These are phyloP conservation scores for Etheostoma cragini DNA, from an alignment of 2,113 vertebrate species.

Conservation along the genomic window DNA sequence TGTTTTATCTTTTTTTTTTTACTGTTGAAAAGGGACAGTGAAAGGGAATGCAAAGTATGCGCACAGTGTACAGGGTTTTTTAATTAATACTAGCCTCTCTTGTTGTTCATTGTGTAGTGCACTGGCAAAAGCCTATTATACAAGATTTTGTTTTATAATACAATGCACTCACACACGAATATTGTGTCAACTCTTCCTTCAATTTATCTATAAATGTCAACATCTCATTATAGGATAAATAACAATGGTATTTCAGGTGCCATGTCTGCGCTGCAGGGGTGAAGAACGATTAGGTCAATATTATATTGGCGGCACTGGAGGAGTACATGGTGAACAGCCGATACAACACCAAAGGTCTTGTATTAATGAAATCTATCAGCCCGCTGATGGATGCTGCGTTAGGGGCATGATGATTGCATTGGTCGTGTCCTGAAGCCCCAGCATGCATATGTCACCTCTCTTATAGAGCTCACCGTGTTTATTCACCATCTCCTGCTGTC, in stretches of 20 bases:
- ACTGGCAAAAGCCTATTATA: not conserved
- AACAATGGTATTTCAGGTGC: constrained; percentile 62
- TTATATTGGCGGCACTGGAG: constrained; percentile 57
- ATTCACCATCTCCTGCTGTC: constrained; percentile 70
- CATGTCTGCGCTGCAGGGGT: constrained; percentile 46
- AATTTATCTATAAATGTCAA: constrained; percentile 76
- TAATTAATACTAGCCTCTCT: constrained; percentile 19
- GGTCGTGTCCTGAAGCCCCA: constrained; percentile 54
- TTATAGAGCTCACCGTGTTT: constrained; percentile 60
- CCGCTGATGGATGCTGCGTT: constrained; percentile 60
- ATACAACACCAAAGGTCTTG: constrained; percentile 68
- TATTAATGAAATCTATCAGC: constrained; percentile 79
- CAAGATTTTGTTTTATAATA: constrained; percentile 45
- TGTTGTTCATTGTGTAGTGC: constrained; percentile 23
- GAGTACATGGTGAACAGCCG: constrained; percentile 59
- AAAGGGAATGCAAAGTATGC: not conserved
- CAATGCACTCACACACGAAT: constrained; percentile 17
- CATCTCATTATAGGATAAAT: constrained; percentile 72
- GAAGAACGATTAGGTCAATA: constrained; percentile 75
- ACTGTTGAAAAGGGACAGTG: constrained; percentile 1
- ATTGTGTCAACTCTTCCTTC: constrained; percentile 54
- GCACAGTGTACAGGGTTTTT: not conserved
- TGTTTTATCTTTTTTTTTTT: not conserved
- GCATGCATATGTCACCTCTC: constrained; percentile 38
- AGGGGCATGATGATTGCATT: constrained; percentile 47